phyloP scores from a whole-genome alignment of 2,797 vertebrate genomes.

The Squalus acanthias region DNA sequence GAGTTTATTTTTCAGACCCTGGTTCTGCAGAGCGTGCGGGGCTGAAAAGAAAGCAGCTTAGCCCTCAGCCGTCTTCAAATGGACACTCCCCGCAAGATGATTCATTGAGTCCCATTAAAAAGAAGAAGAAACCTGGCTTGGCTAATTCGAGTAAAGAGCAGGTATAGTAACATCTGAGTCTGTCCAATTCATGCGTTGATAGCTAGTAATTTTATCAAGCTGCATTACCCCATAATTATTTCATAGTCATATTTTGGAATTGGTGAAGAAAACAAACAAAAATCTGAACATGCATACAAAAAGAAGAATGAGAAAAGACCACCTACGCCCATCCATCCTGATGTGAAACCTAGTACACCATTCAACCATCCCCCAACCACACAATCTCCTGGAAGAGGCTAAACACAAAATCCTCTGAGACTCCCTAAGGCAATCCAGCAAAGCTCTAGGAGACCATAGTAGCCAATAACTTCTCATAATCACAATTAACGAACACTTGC shows the following conservation, averaged over 20 bases:
- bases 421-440: neutral
- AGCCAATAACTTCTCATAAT: neutral
- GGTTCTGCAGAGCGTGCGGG: slow-evolving; percentile 76
- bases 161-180: slow-evolving; percentile 59
- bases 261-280: neutral
- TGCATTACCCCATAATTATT: slow-evolving; percentile 28
- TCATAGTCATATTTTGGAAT: neutral
- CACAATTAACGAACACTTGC: neutral
- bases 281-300: neutral
- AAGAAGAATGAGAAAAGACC: slow-evolving; percentile 7
- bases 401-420: neutral
- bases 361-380: neutral
- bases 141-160: slow-evolving; percentile 87
- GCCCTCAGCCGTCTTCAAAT: slow-evolving; percentile 94
- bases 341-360: neutral
- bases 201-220: slow-evolving; percentile 26
- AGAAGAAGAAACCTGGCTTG: slow-evolving; percentile 96
- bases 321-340: neutral
- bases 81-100: slow-evolving; percentile 91
- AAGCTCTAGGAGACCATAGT: neutral
- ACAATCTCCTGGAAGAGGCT: neutral
- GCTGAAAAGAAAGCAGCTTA: slow-evolving; percentile 87
- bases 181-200: slow-evolving; percentile 33
- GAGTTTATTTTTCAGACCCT: slow-evolving; percentile 66
- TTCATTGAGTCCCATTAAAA: slow-evolving; percentile 90